Evolutionary conservation across 2,888 invertebrate genomes (phyloP).

Genomic region (Drosophila dives): DNA sequence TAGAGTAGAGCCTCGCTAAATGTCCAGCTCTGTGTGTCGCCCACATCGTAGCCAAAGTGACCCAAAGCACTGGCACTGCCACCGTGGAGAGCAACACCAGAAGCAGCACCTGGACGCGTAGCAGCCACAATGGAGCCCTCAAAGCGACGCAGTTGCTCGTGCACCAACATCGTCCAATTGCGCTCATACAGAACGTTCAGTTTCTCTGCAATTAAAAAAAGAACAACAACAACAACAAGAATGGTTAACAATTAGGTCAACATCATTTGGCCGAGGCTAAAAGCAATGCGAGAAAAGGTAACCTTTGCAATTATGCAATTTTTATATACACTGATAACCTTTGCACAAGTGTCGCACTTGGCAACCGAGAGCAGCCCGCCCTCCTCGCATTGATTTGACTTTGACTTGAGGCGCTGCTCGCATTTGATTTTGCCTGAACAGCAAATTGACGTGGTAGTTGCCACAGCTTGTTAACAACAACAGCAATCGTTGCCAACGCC

Average conservation of each 20-base stretch:
- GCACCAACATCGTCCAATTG: constrained; percentile 93
- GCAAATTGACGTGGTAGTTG: constrained; percentile 66
- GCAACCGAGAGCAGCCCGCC: constrained; percentile 8
- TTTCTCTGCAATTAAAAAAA: constrained; percentile 86
- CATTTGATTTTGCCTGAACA: constrained; percentile 54
- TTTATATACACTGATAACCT: constrained; percentile 59
- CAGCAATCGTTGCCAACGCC: constrained; percentile 52
- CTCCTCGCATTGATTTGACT: constrained; percentile 41
- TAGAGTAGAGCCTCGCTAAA: constrained; percentile 94
- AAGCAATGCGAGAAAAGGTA: constrained; percentile 11
- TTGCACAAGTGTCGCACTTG: constrained; percentile 32
- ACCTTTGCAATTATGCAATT: constrained; percentile 70
- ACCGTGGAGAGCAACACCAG: constrained; percentile 19
- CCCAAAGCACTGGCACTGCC: constrained; percentile 66
- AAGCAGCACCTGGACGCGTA: constrained; percentile 86
- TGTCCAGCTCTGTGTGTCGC: constrained; percentile 87
- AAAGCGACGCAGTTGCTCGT: constrained; percentile 91
- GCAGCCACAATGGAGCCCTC: constrained; percentile 92
- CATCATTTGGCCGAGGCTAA: constrained; percentile 38
- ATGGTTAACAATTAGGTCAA: constrained; percentile 32
- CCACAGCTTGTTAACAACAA: constrained; percentile 65
- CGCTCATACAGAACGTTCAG: constrained; percentile 93
- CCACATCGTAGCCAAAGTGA: constrained; percentile 66
- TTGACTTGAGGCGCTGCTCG: constrained; percentile 53
- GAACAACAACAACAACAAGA: background rate